phyloP scores from a whole-genome alignment of 2,888 invertebrate genomes.

The Tyria jacobaeae region DNA sequence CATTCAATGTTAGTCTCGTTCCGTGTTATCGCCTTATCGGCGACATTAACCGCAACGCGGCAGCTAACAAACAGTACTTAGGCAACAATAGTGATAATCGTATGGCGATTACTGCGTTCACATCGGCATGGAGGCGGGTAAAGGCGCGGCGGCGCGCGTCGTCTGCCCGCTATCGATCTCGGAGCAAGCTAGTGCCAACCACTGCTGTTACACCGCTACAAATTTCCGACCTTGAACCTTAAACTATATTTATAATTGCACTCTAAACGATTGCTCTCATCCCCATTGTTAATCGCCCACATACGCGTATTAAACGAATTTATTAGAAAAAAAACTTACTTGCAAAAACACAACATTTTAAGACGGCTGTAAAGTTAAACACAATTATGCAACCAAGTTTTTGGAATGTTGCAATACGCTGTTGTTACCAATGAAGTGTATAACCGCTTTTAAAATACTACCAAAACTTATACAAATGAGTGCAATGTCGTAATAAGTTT shows the following conservation, averaged over 20 bases:
- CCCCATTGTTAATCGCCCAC: background rate
- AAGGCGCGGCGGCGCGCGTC: constrained; percentile 77
- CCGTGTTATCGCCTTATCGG: constrained; percentile 57
- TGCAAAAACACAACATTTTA: constrained; percentile 17
- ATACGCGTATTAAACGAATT: background rate
- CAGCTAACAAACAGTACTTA: constrained; percentile 58
- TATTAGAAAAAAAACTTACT: background rate
- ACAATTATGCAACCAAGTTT: constrained; percentile 25
- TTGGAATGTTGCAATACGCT: constrained; percentile 13
- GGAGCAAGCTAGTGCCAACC: constrained; percentile 73
- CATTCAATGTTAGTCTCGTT: constrained; percentile 50
- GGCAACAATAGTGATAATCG: constrained; percentile 67
- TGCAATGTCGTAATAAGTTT: constrained; percentile 40
- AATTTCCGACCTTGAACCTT: constrained; percentile 81
- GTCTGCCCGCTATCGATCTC: constrained; percentile 81
- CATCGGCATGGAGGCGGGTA: constrained; percentile 61
- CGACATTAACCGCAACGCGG: constrained; percentile 57
- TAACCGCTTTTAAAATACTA: constrained; percentile 26
- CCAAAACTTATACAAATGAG: constrained; percentile 38
- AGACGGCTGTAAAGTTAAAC: constrained; percentile 22
- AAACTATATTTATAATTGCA: constrained; percentile 67
- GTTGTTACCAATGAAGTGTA: constrained; percentile 22
- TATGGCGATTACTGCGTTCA: constrained; percentile 60
- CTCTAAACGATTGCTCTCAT: constrained; percentile 53
- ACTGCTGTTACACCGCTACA: constrained; percentile 69